A percentile compares a stretch with the other conserved stretches of the same genome.
Evolutionary conservation across 2,797 vertebrate species (phyloP).

Genomic region (Syngnathus acus): DNA sequence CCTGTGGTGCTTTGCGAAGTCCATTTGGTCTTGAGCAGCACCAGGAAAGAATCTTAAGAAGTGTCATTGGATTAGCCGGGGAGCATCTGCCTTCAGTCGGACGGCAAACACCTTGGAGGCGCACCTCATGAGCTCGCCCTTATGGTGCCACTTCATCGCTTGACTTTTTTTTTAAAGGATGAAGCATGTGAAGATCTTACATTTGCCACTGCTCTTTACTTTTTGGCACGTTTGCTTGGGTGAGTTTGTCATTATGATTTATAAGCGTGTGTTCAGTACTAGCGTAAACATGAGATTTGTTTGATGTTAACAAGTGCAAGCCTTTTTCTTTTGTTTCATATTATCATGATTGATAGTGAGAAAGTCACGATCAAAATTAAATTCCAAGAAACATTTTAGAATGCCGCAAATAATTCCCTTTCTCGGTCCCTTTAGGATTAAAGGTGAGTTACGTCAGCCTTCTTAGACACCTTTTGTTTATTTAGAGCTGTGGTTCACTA

Average conservation of each 20-base stretch:
- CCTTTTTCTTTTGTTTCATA: too few species aligned
- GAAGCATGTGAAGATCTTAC: conserved; percentile 70
- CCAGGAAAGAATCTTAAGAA: conserved; percentile 61
- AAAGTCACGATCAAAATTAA: too few species aligned
- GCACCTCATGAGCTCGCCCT: conserved; percentile 39
- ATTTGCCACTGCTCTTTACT: conserved; percentile 66
- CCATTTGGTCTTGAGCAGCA: conserved; percentile 27
- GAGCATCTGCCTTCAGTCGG: conserved; percentile 72
- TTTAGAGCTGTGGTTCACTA: too few species aligned
- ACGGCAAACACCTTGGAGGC: conserved; percentile 56
- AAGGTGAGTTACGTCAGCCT: too few species aligned
- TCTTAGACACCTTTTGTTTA: too few species aligned
- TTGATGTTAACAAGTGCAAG: too few species aligned
- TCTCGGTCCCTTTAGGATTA: too few species aligned
- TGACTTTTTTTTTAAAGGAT: conserved; percentile 65
- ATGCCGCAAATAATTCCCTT: too few species aligned
- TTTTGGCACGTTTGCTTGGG: conserved; percentile 76
- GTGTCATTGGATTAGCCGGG: conserved; percentile 90
- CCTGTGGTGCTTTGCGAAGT: conserved; percentile 8
- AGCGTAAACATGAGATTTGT: too few species aligned
- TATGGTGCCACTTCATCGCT: conserved; percentile 43
- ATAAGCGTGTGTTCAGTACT: neutral
- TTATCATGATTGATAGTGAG: too few species aligned
- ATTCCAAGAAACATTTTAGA: too few species aligned
- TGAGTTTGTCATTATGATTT: conserved; percentile 65